A percentile compares a stretch with the other conserved stretches of the same genome.
Conservation (phyloP, 2,797 vertebrate species). For the Arnoldichthys spilopterus region DNA sequence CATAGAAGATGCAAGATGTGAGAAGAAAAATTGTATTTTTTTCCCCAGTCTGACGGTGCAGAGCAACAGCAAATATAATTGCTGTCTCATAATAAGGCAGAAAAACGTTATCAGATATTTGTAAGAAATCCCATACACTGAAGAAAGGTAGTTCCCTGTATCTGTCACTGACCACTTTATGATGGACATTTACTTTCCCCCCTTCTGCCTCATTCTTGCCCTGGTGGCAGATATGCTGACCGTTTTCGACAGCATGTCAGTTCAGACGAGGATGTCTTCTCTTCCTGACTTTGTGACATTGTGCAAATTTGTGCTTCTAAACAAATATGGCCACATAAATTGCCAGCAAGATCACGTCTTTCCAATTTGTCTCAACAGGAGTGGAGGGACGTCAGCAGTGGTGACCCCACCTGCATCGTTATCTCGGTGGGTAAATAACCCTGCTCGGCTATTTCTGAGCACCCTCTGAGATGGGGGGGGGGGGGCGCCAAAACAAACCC, state of each 20-base stretch:
- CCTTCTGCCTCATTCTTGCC: background rate
- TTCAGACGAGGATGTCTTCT: constrained; percentile 10
- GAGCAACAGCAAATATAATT: no score
- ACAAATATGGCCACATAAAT: constrained; percentile 27
- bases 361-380: constrained; percentile 59
- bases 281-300: constrained; percentile 15
- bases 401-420: constrained; percentile 56
- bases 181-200: background rate
- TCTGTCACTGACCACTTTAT: background rate
- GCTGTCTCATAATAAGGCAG: background rate
- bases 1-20: no score
- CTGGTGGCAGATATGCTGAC: background rate
- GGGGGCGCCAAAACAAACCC: constrained; percentile 40
- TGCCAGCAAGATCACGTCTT: constrained; percentile 31
- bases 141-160: background rate
- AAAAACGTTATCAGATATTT: background rate
- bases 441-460: constrained; percentile 43
- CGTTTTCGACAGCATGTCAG: constrained; percentile 8
- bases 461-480: constrained; percentile 21
- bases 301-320: constrained; percentile 18
- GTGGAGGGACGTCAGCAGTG: constrained; percentile 33
- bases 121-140: background rate
- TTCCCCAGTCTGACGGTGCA: no score
- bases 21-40: no score
- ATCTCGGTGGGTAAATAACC: constrained; percentile 53